Percentiles rank a stretch among this genome's conserved stretches.
Evolutionary conservation across 2,888 invertebrate genomes (phyloP).

Genomic region (Drosophila phalerata): DNA sequence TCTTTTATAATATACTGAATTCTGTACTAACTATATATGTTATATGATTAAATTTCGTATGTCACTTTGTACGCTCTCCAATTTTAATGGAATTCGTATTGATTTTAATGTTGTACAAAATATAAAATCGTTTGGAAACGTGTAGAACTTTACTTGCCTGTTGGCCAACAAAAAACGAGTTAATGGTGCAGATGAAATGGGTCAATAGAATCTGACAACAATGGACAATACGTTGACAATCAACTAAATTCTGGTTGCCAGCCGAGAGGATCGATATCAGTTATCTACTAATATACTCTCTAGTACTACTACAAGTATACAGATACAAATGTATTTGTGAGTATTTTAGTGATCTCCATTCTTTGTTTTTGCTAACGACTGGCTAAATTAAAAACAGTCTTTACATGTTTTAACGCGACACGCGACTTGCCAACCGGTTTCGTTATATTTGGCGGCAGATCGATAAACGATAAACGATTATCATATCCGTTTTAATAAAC

Average conservation of each 20-base stretch:
- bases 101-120: conserved; percentile 26
- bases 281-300: background rate
- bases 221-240: conserved; percentile 4
- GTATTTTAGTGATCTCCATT: conserved; percentile 9
- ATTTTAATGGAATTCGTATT: conserved; percentile 32
- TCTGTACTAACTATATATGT: too few species aligned
- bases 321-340: conserved; percentile 1
- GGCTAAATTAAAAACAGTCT: conserved; percentile 14
- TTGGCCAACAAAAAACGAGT: conserved; percentile 54
- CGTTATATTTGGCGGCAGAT: conserved; percentile 18
- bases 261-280: conserved; percentile 1
- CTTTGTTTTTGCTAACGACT: background rate
- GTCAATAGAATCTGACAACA: conserved; percentile 44
- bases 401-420: conserved; percentile 28
- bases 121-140: conserved; percentile 1
- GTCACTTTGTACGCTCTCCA: conserved; percentile 6
- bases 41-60: conserved; percentile 20
- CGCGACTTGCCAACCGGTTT: conserved; percentile 58
- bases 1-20: too few species aligned
- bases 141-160: conserved; percentile 18
- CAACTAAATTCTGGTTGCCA: conserved; percentile 9
- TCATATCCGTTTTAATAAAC: conserved; percentile 73
- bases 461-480: conserved; percentile 61
- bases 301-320: background rate
- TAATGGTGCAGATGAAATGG: conserved; percentile 69